A percentile compares a stretch with the other conserved stretches of the same genome.
Evolutionary conservation across 2,888 invertebrate species (phyloP).

Genomic region (Eremobia ochroleuca): DNA sequence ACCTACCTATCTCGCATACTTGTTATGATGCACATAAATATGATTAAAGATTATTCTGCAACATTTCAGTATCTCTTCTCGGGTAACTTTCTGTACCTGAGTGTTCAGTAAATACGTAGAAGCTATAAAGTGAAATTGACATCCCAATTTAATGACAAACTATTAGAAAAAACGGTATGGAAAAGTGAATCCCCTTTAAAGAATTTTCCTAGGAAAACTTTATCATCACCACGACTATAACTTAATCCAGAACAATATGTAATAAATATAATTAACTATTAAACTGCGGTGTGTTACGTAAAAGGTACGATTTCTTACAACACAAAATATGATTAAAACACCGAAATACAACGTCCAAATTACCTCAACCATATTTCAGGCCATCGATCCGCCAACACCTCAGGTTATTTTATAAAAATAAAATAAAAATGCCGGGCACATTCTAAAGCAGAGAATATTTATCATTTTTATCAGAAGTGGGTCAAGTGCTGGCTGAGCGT

Average conservation of each 20-base stretch:
- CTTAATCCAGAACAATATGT: not conserved
- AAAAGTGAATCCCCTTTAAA: not conserved
- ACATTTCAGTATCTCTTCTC: not conserved
- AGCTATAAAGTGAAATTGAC: not conserved
- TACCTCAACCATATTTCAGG: conserved; percentile 10
- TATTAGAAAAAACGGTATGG: not conserved
- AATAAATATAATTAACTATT: not conserved
- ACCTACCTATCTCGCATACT: not conserved
- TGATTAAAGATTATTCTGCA: not conserved
- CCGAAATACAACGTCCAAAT: not conserved
- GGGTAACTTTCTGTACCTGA: not conserved
- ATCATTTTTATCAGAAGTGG: conserved; percentile 60
- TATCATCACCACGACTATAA: not conserved
- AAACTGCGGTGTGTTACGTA: not conserved
- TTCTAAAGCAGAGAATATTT: conserved; percentile 49
- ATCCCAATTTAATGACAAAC: not conserved
- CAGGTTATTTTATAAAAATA: conserved; percentile 28
- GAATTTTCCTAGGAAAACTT: not conserved
- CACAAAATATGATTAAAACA: conserved; percentile 10
- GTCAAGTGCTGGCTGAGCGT: conserved; percentile 55
- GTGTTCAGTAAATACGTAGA: not conserved
- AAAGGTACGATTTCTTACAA: not conserved
- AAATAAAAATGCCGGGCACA: conserved; percentile 49
- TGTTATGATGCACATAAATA: not conserved
- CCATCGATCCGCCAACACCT: conserved; percentile 35